Base-by-base conservation (phyloP, 2,797 vertebrate genomes). In the Podargus strigoides region DNA sequence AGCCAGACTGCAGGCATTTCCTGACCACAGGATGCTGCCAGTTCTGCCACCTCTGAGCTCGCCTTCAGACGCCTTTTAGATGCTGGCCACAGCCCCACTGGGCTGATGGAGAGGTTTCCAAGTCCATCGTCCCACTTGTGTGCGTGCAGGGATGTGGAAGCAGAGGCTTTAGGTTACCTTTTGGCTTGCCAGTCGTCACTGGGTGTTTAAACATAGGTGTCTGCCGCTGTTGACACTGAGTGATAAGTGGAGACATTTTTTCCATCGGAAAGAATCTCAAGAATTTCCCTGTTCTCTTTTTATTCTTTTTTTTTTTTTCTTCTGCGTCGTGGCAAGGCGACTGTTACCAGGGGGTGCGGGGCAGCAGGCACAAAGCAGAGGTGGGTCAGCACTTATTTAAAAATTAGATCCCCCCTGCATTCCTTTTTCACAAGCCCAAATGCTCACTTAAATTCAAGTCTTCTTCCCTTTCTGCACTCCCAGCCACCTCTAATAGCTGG, bases 261-360 rank as follows among this genome's bases (percentile, higher is more conserved):
- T 95, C 94, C 91, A 72, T 50, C 1, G 93, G 96, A 96, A 97
- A 94, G 79, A 94, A 92, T 95, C 94, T 93, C 90, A 88, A 88
- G 91, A 87, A 69, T 94, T 93, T 93, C 66, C 78, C 60, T 7
- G 22, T 74, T 97, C 90, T 89, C 89, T 91, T 96, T 95, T 84
- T 68, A 81, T 93, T 93, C 44, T 67, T 63, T 68, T 73, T 66
- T 50, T 50, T 63, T 56, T 58, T 72, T 15, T 16, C 76, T 90
- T 85, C 52, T 69, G 28, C 60, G 30, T 69, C 6, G 0, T 76
- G 68, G 76, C 60, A 80, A 92, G 84, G 52, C 89, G 75, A 32
- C 68, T 80, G 72, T 72, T 84, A 62, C 22, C 3, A 21, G 18
- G 21, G 49, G 49, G 36, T 47, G 67, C 1, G 1, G 69, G 64